phyloP scores from a whole-genome alignment of 92 coral and sea anemone species.

The Hydrozoanthus gracilis region DNA sequence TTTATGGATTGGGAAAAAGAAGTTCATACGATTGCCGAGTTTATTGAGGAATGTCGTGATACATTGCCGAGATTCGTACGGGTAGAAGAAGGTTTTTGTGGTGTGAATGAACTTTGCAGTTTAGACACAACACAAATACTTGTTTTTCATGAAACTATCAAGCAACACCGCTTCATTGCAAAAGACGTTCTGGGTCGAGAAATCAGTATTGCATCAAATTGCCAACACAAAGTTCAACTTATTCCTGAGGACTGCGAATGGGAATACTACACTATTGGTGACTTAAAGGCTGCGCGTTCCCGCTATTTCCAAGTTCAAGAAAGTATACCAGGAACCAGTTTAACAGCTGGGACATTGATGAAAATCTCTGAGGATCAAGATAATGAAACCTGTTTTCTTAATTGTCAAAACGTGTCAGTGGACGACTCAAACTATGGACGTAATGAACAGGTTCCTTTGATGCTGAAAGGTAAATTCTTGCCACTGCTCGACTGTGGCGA shows the following conservation, averaged over 20 bases:
- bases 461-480: constrained; percentile 36
- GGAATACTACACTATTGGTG: constrained; percentile 21
- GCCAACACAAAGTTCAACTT: constrained; percentile 39
- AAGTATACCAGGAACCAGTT: constrained; percentile 25
- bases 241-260: constrained; percentile 40
- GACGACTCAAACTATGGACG: constrained; percentile 30
- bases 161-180: constrained; percentile 30
- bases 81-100: constrained; percentile 48
- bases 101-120: constrained; percentile 32
- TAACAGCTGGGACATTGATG: constrained; percentile 26
- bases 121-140: constrained; percentile 17
- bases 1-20: constrained; percentile 41
- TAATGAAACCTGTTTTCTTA: neutral
- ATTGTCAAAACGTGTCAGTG: constrained; percentile 23
- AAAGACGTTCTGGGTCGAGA: constrained; percentile 29
- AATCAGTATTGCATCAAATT: constrained; percentile 35
- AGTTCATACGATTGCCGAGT: neutral
- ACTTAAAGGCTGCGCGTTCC: constrained; percentile 8
- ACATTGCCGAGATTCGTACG: constrained; percentile 22
- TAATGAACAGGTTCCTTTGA: constrained; percentile 21
- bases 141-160: constrained; percentile 29
- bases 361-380: constrained; percentile 22
- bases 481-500: constrained; percentile 47
- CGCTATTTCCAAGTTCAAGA: constrained; percentile 37
- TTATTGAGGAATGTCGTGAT: constrained; percentile 35